Evolutionary conservation across 2,888 invertebrate genomes (phyloP).

Genomic region (Cosmopolites sordidus): DNA sequence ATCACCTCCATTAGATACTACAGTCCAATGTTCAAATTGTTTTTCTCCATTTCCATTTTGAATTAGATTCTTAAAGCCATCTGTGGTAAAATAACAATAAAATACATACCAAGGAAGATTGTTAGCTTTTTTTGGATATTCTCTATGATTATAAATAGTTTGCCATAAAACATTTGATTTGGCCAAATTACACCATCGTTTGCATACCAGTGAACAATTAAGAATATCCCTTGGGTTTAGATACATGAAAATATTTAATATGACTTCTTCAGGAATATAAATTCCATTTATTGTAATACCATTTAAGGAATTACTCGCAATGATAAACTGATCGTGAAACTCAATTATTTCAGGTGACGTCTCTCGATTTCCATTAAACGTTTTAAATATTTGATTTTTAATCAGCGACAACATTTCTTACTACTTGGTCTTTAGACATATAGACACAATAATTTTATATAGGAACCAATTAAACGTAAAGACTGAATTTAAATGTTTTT

Average conservation of each 20-base stretch:
- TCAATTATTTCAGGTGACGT: neutral
- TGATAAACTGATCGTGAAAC: constrained; percentile 9
- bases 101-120: constrained; percentile 39
- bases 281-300: constrained; percentile 42
- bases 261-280: constrained; percentile 51
- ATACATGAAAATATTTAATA: constrained; percentile 47
- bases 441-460: no score
- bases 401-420: no score
- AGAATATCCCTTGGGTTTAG: constrained; percentile 45
- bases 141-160: constrained; percentile 32
- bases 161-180: constrained; percentile 42
- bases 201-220: constrained; percentile 51
- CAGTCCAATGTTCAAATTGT: constrained; percentile 46
- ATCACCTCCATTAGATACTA: constrained; percentile 46
- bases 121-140: constrained; percentile 34
- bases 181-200: constrained; percentile 51
- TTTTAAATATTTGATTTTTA: no score
- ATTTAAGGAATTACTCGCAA: constrained; percentile 32
- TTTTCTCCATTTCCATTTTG: constrained; percentile 52
- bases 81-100: constrained; percentile 45
- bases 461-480: no score
- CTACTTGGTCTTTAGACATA: no score
- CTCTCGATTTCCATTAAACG: no score
- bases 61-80: constrained; percentile 51
- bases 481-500: no score